phyloP scores from a whole-genome alignment of 2,113 vertebrate genomes.

The Tor tambroides region DNA sequence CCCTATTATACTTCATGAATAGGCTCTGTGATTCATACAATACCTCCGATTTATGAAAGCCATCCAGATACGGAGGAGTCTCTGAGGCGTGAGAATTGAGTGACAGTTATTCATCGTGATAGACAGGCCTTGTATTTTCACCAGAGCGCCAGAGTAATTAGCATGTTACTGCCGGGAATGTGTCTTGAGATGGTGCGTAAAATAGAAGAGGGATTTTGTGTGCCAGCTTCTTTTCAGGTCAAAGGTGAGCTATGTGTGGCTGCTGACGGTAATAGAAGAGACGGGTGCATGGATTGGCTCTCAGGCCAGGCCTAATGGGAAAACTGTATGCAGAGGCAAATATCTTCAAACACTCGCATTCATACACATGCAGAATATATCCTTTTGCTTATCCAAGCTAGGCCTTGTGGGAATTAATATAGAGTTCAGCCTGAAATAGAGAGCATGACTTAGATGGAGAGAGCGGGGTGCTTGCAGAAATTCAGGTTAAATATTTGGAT shows the following conservation, averaged over 20 bases:
- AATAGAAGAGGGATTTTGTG: not conserved
- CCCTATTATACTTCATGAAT: constrained; percentile 36
- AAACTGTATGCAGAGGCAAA: constrained; percentile 3
- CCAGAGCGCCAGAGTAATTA: not conserved
- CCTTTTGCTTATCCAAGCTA: constrained; percentile 26
- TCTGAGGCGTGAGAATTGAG: not conserved
- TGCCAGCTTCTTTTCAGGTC: constrained; percentile 39
- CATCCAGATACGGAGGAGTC: constrained; percentile 25
- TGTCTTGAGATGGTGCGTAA: constrained; percentile 19
- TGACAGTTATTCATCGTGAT: not conserved
- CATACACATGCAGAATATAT: not conserved
- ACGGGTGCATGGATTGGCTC: not conserved
- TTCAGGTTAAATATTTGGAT: constrained; percentile 24
- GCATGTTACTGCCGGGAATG: constrained; percentile 17
- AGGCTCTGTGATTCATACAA: constrained; percentile 34
- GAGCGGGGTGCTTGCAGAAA: not conserved
- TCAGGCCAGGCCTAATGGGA: constrained; percentile 15
- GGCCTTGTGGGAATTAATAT: constrained; percentile 12
- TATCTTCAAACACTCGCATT: not conserved
- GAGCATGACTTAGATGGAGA: constrained; percentile 11
- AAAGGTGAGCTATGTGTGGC: constrained; percentile 32
- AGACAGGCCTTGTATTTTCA: not conserved
- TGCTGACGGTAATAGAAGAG: not conserved
- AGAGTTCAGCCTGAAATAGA: constrained; percentile 6
- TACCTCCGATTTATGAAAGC: constrained; percentile 20